These are phyloP conservation scores for Ia io DNA, from an alignment of 2,113 vertebrate species.

Conservation along the genomic window DNA sequence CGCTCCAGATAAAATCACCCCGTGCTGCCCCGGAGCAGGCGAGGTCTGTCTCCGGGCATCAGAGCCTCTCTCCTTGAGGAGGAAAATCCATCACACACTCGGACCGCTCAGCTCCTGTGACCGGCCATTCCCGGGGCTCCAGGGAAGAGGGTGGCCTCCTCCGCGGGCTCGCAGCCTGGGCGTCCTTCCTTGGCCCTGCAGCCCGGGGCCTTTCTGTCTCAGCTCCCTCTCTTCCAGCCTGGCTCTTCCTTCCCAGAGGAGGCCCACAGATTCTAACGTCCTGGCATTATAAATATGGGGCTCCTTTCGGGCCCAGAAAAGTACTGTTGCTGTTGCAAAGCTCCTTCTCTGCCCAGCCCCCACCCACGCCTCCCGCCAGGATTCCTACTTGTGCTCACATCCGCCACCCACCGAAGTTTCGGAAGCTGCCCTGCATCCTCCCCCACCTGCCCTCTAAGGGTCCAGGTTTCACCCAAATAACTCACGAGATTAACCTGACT, in stretches of 20 bases:
- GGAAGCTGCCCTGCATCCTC: not conserved
- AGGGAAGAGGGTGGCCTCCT: not conserved
- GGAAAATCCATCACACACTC: slow-evolving; percentile 29
- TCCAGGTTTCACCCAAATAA: not conserved
- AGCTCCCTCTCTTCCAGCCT: not conserved
- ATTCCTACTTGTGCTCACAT: not conserved
- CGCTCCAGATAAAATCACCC: slow-evolving; percentile 74
- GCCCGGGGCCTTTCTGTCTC: not conserved
- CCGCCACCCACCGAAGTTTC: not conserved
- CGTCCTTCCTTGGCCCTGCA: not conserved
- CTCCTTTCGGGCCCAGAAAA: not conserved
- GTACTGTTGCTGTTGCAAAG: not conserved
- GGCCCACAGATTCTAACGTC: not conserved
- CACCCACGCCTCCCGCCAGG: not conserved
- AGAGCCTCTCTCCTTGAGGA: slow-evolving; percentile 53
- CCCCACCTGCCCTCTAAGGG: not conserved
- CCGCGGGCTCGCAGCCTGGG: not conserved
- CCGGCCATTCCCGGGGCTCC: not conserved
- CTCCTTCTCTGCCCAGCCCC: not conserved
- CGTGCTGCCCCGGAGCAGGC: slow-evolving; percentile 60
- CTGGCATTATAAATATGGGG: not conserved
- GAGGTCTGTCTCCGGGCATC: slow-evolving; percentile 59
- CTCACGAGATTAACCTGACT: not conserved
- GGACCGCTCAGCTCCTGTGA: not conserved
- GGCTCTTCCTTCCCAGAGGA: slow-evolving; percentile 4